Evolutionary conservation across 2,113 vertebrate species (phyloP).

Genomic region (Paedocypris sp.): DNA sequence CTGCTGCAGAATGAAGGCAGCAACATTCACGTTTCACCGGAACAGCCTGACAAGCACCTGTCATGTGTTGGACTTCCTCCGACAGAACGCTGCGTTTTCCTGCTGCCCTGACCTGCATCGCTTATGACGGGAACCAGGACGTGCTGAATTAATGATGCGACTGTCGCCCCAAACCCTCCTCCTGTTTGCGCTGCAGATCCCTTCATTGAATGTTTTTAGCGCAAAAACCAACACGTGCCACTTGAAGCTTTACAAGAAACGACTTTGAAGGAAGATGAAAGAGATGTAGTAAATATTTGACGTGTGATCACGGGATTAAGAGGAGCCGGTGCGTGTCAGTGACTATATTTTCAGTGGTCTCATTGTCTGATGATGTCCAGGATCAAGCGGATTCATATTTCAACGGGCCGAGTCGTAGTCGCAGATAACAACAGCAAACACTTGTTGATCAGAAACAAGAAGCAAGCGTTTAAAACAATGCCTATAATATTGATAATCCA

Average conservation of each 20-base stretch:
- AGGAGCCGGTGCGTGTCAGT: too few species aligned
- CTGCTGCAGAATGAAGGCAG: too few species aligned
- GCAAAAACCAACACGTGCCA: background rate
- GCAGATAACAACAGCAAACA: too few species aligned
- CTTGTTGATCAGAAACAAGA: too few species aligned
- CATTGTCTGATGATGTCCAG: too few species aligned
- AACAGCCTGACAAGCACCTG: slow-evolving; percentile 10
- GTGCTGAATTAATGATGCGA: slow-evolving; percentile 7
- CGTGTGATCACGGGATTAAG: too few species aligned
- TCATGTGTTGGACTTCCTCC: background rate
- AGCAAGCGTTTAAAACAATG: too few species aligned
- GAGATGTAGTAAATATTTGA: background rate
- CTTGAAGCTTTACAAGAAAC: too few species aligned
- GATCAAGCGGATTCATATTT: too few species aligned
- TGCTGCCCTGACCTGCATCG: background rate
- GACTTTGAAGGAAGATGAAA: background rate
- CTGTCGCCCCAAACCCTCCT: background rate
- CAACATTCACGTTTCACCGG: background rate
- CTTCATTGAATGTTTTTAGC: background rate
- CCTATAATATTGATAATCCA: too few species aligned
- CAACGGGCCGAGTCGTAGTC: too few species aligned
- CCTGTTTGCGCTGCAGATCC: background rate
- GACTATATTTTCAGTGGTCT: too few species aligned
- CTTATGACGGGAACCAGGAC: background rate
- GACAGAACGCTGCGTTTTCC: slow-evolving; percentile 3